These are phyloP conservation scores for Smithornis capensis DNA, from an alignment of 2,113 vertebrate species.

Conservation along the genomic window DNA sequence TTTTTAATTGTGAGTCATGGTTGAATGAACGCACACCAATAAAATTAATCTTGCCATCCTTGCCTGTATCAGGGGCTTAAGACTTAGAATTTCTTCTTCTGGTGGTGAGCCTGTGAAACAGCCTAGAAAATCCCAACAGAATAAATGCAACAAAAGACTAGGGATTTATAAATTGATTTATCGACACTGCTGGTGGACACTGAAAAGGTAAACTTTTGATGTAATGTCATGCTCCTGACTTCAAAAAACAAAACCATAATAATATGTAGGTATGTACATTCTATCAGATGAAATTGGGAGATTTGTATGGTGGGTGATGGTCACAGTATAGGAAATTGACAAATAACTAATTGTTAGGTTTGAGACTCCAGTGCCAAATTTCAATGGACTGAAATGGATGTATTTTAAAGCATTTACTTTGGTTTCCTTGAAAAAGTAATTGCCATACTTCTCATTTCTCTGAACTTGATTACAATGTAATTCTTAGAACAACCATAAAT, in stretches of 20 bases:
- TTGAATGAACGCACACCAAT: background rate
- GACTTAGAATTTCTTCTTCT: background rate
- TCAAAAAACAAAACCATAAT: background rate
- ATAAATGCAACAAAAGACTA: background rate
- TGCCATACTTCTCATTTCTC: background rate
- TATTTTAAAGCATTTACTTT: background rate
- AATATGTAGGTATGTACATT: background rate
- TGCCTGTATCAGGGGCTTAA: background rate
- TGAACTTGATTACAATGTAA: background rate
- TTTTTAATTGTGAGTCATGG: background rate
- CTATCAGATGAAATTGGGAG: background rate
- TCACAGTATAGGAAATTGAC: background rate
- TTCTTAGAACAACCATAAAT: background rate
- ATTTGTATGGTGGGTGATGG: background rate
- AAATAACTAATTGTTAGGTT: background rate
- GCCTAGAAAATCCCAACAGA: background rate
- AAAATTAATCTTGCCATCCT: background rate
- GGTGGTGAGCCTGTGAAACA: background rate
- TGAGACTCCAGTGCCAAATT: background rate
- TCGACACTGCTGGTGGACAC: background rate
- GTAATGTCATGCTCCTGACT: background rate
- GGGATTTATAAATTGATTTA: background rate
- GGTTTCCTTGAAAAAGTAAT: background rate
- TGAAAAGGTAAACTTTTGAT: background rate
- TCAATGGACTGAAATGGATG: background rate